These are phyloP conservation scores for Ia io DNA, from an alignment of 2,113 vertebrate genomes.

Conservation along the genomic window DNA sequence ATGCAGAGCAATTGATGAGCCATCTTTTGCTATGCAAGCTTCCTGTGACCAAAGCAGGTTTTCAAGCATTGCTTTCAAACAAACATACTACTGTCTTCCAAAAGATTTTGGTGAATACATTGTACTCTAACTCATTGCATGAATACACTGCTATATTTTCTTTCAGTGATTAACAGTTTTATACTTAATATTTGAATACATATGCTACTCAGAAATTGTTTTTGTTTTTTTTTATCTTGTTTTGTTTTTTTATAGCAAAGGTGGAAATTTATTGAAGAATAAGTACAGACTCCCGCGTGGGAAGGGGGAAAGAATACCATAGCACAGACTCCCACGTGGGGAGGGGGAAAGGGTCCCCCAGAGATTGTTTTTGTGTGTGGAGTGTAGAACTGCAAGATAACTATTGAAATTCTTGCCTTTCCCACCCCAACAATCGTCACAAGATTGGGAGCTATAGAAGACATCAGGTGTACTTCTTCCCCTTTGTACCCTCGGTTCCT, in stretches of 20 bases:
- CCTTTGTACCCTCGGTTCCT: not conserved
- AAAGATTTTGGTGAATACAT: not conserved
- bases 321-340: too few species aligned
- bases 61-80: not conserved
- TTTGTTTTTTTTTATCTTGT: too few species aligned
- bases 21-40: not conserved
- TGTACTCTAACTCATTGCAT: not conserved
- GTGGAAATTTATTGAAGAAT: too few species aligned
- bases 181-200: not conserved
- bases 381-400: not conserved
- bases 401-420: not conserved
- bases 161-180: not conserved
- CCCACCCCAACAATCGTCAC: not conserved
- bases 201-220: not conserved
- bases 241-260: too few species aligned
- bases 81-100: not conserved
- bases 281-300: too few species aligned
- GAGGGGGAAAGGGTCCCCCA: too few species aligned
- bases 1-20: not conserved
- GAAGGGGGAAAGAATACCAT: too few species aligned
- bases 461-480: not conserved
- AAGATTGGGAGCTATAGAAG: not conserved
- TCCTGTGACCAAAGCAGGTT: not conserved
- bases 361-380: not conserved
- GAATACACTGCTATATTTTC: not conserved